A percentile compares a stretch with the other conserved stretches of the same genome.
These are phyloP conservation scores for Imbricaverruca yamaguchii DNA, from an alignment of 2,888 invertebrate species.

Conservation along the genomic window DNA sequence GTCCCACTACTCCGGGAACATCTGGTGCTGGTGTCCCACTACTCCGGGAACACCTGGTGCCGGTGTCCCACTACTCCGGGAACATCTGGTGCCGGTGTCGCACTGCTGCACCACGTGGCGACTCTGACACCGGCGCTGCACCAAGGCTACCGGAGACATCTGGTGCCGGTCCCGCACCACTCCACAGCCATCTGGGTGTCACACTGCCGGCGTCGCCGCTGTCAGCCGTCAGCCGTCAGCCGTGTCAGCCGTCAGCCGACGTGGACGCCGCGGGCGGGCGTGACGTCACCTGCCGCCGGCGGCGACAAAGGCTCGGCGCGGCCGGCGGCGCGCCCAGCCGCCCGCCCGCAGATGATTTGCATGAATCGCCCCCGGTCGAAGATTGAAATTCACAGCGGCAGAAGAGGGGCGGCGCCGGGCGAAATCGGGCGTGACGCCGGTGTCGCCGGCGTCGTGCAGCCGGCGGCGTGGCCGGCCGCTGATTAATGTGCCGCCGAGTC, in stretches of 20 bases:
- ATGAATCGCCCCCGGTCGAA: conserved; percentile 6
- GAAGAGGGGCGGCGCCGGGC: background rate
- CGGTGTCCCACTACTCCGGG: too few relatives aligned
- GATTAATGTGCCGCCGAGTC: background rate
- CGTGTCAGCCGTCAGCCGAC: background rate
- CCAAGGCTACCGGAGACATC: too few relatives aligned
- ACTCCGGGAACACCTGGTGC: too few relatives aligned
- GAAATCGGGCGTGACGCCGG: background rate
- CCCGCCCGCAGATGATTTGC: background rate
- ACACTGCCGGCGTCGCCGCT: background rate
- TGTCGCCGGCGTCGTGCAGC: background rate
- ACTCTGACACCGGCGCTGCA: too few relatives aligned
- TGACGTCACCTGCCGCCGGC: background rate
- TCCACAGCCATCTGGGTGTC: too few relatives aligned
- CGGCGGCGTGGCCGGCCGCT: background rate
- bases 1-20: too few relatives aligned
- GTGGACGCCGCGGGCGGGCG: background rate
- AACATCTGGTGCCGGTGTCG: too few relatives aligned
- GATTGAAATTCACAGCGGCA: conserved; percentile 18
- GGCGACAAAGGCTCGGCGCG: background rate
- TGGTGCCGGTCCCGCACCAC: too few relatives aligned
- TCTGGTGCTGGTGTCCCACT: too few relatives aligned
- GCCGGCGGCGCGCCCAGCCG: background rate
- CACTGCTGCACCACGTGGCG: too few relatives aligned
- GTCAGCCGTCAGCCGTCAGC: background rate